Evolutionary conservation across 2,888 invertebrate species (phyloP), one percentile per base, ranked within the genome.

Genomic region (Smittia sp.): DNA sequence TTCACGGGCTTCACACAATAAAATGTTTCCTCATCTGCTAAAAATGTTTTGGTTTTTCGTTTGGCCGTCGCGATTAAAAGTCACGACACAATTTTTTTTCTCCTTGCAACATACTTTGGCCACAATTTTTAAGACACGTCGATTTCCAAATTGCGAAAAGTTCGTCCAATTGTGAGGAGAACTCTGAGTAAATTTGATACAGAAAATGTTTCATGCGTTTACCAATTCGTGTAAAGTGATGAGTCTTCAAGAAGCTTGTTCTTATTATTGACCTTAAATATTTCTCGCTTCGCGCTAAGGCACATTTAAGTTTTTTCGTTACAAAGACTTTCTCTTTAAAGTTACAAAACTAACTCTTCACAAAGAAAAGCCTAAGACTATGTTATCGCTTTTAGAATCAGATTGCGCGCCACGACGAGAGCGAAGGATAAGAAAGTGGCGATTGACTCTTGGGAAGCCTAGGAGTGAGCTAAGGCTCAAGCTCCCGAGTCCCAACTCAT

Each of bases 281-380:
- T 3, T 18, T 58, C n/a, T 46, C 18, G 32, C 41, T 39, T 65
- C 69, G 69, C 69, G 52, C 69, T 70, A 70, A 70, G 69, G 69
- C 69, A 70, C 69, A 70, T 54, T 68, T 70, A 70, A 70, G 69
- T 54, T 39, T 18, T 66, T 66, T 66, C 13, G 22, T 46, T 46
- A 9, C 39, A 20, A 58, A 58, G 58, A 58, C 58, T 58, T 58
- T 58, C 13, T 58, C n/a, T 58, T 58, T n/a, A n/a, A 6, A 6
- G 11, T 58, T 18, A 22, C 22, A 3, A 20, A 20, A 18, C 20
- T 22, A 20, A 58, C 22, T 22, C 22, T 32, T 32, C 32, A 32
- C 32, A 32, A 32, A 32, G 32, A 9, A 32, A 32, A 32, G 9
- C 9, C 32, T 46, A 46, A 46, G 46, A 46, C 9, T 58, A 6